Evolutionary conservation across 2,888 invertebrate genomes (phyloP), one percentile per base, ranked within the genome.

Genomic region (Rhingia rostrata): DNA sequence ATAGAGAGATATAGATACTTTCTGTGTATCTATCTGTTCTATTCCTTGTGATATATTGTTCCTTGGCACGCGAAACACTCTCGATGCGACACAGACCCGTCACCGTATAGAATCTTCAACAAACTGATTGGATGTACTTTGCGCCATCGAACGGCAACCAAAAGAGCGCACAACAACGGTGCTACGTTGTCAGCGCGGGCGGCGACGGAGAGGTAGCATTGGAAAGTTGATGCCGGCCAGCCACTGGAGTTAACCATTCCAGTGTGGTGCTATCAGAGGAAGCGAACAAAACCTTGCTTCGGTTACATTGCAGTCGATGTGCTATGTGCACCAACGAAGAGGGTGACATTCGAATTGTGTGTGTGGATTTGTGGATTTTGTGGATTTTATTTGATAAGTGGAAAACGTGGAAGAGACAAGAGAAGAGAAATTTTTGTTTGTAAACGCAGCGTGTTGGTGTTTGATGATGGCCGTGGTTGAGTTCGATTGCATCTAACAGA

Each of bases 71-170:
- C 84, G 84, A 84, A 74, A 53, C 58, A n/a, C 58, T 79, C 53
- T 69, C 73, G 67, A 66, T 70, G 80, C 84, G 84, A 80, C 54
- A 80, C 60, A 84, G 79, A 80, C 75, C 84, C 84, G 75, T 69
- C 80, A 39, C 80, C 84, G 74, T 35, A 75, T 75, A 84, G 64
- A 84, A 70, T 84, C 79, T 69, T 80, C 64, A 84, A 70, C 69
- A 74, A 84, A 84, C 84, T 84, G 84, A 84, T 80, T 80, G 37
- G 69, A 75, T 61, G 70, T 75, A 66, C 60, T 75, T 84, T 84
- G 74, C 84, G 74, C 80, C 84, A 84, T 84, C 80, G 70, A 84
- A 80, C 84, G 60, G 32, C 9, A 84, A 74, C 84, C 70, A 79
- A 74, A 63, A 67, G 73, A 32, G 4, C 22, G 4, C 37, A 12